These are phyloP conservation scores for Neoarius graeffei DNA, from an alignment of 2,113 vertebrate genomes.

Conservation along the genomic window DNA sequence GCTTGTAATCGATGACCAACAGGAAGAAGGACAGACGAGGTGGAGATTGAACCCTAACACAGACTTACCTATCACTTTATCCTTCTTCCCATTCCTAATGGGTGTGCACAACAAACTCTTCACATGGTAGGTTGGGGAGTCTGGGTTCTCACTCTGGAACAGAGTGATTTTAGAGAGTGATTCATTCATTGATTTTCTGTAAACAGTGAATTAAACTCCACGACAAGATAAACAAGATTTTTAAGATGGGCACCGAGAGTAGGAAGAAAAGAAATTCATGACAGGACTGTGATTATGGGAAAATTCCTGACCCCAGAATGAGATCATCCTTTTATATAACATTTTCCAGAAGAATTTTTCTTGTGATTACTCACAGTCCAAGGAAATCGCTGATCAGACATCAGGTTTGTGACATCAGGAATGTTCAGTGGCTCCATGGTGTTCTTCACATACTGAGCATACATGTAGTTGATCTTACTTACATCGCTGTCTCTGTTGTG, in stretches of 20 bases:
- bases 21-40: no score
- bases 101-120: constrained; percentile 94
- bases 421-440: constrained; percentile 93
- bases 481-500: constrained; percentile 80
- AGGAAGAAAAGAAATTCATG: background rate
- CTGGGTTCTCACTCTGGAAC: constrained; percentile 81
- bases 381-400: constrained; percentile 82
- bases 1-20: no score
- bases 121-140: constrained; percentile 71
- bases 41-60: no score
- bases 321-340: background rate
- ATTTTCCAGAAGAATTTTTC: background rate
- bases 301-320: constrained; percentile 10
- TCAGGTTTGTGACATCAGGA: constrained; percentile 77
- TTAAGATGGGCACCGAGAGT: background rate
- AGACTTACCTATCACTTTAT: constrained; percentile 93
- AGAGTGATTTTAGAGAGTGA: background rate
- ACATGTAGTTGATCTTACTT: constrained; percentile 94
- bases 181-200: background rate
- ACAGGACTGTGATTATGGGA: background rate
- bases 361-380: constrained; percentile 83
- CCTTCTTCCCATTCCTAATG: constrained; percentile 96
- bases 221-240: background rate
- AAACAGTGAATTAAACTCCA: background rate
- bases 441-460: constrained; percentile 91